Evolutionary conservation across 2,113 vertebrate genomes (phyloP), one percentile per base, ranked within the genome.

Genomic region (Catharus minimus): DNA sequence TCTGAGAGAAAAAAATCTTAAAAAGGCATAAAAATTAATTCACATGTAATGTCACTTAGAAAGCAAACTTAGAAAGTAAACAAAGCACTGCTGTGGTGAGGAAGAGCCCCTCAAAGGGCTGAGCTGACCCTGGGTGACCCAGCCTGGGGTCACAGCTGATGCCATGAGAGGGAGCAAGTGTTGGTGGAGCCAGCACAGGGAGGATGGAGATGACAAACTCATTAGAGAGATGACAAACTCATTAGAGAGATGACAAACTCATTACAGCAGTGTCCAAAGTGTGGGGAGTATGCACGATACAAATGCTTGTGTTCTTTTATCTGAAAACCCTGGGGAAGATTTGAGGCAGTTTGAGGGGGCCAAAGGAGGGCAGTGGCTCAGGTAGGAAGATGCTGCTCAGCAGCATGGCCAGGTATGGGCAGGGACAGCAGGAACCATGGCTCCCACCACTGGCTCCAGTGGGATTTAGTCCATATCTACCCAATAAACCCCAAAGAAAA

Each of bases 201-300:
- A 26, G 7, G 1, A 1, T 26, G 80, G 72, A 77, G n/a, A 0
- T 57, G 22, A 60, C 61, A 92, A 39, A 39, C 39, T 39, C 39
- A 39, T 39, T 39, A 39, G 39, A 39, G 39, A 39, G 39, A 39
- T 39, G 39, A 39, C 12, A 39, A 39, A 39, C 38, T 39, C 38
- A 16, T 83, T 62, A 55, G 33, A 36, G 33, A 36, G 38, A 39
- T 39, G 38, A 39, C 10, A 39, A 39, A 39, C 39, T 39, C 39
- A 16, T 83, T 62, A 55, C 80, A 83, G 56, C 0, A 3, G n/a
- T 66, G 82, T 14, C 58, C 46, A 22, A 49, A 44, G 44, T 5
- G 0, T 28, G 19, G 44, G 23, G 36, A 64, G 15, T 0, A 5
- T 3, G n/a, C 69, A 60, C 1, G 4, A 15, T 38, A 44, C 3